Percentiles rank a stretch among this genome's conserved stretches.
Evolutionary conservation across 2,113 vertebrate species (phyloP).

Genomic region (Gopherus flavomarginatus): DNA sequence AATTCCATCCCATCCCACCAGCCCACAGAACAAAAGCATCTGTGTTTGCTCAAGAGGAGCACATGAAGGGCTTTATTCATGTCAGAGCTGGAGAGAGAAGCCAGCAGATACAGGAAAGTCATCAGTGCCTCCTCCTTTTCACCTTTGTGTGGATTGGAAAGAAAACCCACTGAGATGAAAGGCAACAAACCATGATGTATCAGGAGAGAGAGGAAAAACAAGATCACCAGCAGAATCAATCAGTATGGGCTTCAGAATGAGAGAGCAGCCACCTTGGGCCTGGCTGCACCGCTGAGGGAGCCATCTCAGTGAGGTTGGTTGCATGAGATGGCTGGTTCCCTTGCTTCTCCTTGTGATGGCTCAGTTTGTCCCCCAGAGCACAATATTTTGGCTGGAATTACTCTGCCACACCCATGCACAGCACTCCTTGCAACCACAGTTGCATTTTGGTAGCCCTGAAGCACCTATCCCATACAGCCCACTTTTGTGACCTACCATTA

Average conservation of each 20-base stretch:
- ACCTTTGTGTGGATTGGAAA: conserved; percentile 55
- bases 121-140: conserved; percentile 61
- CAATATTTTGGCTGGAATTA: background rate
- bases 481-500: background rate
- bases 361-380: background rate
- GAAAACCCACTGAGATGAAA: background rate
- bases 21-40: conserved; percentile 76
- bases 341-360: background rate
- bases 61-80: conserved; percentile 77
- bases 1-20: conserved; percentile 73
- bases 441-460: background rate
- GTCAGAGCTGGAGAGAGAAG: conserved; percentile 67
- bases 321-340: background rate
- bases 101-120: conserved; percentile 68
- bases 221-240: background rate
- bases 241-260: background rate
- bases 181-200: background rate
- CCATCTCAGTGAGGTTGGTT: background rate
- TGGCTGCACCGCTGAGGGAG: background rate
- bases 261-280: rapidly evolving
- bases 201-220: background rate
- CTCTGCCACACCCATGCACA: rapidly evolving
- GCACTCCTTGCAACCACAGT: background rate
- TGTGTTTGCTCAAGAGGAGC: conserved; percentile 74
- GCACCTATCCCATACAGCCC: background rate